Percentiles rank a stretch among this genome's conserved stretches.
Conservation (phyloP, 2,797 vertebrate genomes). For the Apodemus agrarius region DNA sequence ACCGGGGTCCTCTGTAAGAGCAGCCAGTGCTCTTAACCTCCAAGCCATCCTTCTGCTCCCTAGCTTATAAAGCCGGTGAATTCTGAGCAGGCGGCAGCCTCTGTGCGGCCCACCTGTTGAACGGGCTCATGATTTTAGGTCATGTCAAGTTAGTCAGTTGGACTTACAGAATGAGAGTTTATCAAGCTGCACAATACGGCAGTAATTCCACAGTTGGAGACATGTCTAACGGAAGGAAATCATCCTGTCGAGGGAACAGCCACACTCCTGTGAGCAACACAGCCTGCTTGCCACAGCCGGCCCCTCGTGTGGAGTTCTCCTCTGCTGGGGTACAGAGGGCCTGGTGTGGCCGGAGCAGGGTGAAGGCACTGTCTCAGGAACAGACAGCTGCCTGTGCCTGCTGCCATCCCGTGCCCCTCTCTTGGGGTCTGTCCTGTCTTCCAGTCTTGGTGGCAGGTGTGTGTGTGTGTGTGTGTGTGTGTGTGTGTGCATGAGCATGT, state of each 20-base stretch:
- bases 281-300: not conserved
- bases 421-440: not conserved
- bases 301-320: not conserved
- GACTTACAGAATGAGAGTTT: not conserved
- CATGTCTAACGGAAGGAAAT: too few relatives aligned
- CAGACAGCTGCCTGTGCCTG: accelerated
- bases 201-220: not conserved
- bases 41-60: not conserved
- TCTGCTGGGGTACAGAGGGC: not conserved
- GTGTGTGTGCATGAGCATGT: not conserved
- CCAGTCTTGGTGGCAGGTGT: accelerated
- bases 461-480: not conserved
- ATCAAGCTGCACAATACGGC: not conserved
- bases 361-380: not conserved
- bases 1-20: not conserved
- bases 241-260: not conserved
- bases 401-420: not conserved
- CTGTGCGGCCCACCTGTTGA: not conserved
- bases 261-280: not conserved
- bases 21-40: not conserved
- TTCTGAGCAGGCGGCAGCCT: not conserved
- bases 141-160: not conserved
- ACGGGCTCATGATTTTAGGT: not conserved
- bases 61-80: not conserved
- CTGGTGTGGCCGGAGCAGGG: not conserved